Evolutionary conservation across 2,888 invertebrate species (phyloP), one percentile per base, ranked within the genome.

Genomic region (Ceraclea dissimilis): DNA sequence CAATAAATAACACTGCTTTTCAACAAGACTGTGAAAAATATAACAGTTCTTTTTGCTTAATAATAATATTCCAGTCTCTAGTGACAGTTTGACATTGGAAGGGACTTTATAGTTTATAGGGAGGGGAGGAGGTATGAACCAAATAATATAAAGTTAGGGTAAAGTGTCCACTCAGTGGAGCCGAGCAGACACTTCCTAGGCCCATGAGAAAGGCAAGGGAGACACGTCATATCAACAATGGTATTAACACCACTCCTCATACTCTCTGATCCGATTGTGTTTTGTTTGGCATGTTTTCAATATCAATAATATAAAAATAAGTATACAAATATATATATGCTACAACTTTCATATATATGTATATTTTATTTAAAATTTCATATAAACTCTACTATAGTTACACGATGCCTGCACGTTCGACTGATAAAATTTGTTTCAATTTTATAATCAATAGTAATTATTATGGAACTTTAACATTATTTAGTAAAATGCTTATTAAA

Each of bases 201-300:
- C 61, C 69, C 68, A 74, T 50, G 60, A 72, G 76, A 78, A 77
- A 77, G 78, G 77, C 72, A 66, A 60, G 59, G 58, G 59, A 58
- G 62, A 62, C 62, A 62, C 62, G 43, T 52, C 61, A 62, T 62
- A 62, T 62, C 62, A 48, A 56, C 58, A 39, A 57, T 39, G 4
- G 16, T 39, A 26, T 4, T n/a, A n/a, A n/a, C 10, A 26, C 26
- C 5, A 8, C 39, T 2, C 4, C 13, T 39, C 39, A 13, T n/a
- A 5, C 5, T 13, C 39, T 4, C 57, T 46, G 54, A 58, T 62
- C 51, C 51, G 50, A 52, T 46, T 39, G 61, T 61, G 61, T 59
- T 60, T 58, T 59, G 61, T 60, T 58, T 59, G 61, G 61, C 61
- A 61, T 61, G 61, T 59, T 61, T 54, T n/a, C n/a, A 21, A 59